Percentiles rank a stretch among this genome's conserved stretches.
phyloP scores from a whole-genome alignment of 1,140 invertebrate genomes.

The Harlomillsia oculata region DNA sequence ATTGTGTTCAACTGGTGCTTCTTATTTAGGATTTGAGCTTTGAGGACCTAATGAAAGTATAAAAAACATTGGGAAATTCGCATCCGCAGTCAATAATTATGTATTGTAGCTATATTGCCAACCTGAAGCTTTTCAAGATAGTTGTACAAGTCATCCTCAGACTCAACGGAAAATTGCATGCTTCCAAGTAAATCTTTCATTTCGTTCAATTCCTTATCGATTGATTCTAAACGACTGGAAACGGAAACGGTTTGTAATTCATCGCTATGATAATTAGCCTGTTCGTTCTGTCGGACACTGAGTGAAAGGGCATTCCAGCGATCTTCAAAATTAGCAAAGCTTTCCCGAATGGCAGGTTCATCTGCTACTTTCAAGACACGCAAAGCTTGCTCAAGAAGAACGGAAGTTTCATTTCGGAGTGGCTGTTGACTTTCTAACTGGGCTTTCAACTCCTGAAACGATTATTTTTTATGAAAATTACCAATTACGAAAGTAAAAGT shows the following conservation, averaged over 20 bases:
- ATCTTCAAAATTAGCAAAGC: conserved; percentile 61
- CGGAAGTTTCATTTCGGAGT: conserved; percentile 57
- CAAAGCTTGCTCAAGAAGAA: conserved; percentile 63
- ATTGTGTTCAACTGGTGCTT: conserved; percentile 38
- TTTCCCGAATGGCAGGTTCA: conserved; percentile 66
- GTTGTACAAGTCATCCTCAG: conserved; percentile 64
- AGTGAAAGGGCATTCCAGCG: conserved; percentile 59
- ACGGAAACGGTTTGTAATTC: conserved; percentile 52
- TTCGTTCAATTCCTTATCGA: conserved; percentile 63
- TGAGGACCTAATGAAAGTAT: conserved; percentile 46
- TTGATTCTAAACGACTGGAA: conserved; percentile 57
- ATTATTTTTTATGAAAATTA: not conserved
- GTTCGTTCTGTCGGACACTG: conserved; percentile 55
- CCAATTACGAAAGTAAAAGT: not conserved
- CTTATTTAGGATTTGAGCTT: conserved; percentile 58
- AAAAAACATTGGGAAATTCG: too few species aligned
- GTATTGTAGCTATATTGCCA: too few species aligned
- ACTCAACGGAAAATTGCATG: conserved; percentile 65
- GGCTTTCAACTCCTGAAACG: conserved; percentile 62
- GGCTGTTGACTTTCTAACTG: conserved; percentile 76
- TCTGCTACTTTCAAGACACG: conserved; percentile 66
- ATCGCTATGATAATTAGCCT: conserved; percentile 54
- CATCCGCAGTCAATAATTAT: too few species aligned
- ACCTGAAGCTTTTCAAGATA: conserved; percentile 64
- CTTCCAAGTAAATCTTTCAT: conserved; percentile 54